Evolutionary conservation across 1,140 invertebrate species (phyloP).

Genomic region (Meloidogyne hapla): DNA sequence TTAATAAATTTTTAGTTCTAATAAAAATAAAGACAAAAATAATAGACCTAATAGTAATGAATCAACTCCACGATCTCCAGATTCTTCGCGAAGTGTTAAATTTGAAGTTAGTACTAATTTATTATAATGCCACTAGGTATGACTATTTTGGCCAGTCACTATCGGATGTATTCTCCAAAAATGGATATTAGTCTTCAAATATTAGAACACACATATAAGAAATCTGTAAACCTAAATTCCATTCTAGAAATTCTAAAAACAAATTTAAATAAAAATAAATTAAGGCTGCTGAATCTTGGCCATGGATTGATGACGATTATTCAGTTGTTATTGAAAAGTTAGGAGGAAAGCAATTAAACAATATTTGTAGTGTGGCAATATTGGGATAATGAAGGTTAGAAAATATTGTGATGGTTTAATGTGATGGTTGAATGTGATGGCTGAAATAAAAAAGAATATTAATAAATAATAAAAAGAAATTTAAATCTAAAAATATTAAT

Average conservation of each 20-base stretch:
- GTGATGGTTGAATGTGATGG: no score
- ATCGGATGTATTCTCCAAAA: no score
- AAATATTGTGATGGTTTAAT: no score
- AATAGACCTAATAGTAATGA: not conserved
- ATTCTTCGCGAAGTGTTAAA: conserved; percentile 19
- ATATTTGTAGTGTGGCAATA: not conserved
- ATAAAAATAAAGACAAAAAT: conserved; percentile 8
- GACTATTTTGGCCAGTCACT: no score
- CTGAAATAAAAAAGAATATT: not conserved
- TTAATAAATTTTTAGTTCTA: not conserved
- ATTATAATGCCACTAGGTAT: no score
- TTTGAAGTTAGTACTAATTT: conserved; percentile 10
- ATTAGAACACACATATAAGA: no score
- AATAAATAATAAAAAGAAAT: no score
- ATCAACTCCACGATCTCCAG: not conserved
- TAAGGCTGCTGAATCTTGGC: conserved; percentile 22
- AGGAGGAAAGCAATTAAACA: not conserved
- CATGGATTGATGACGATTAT: conserved; percentile 24
- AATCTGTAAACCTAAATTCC: no score
- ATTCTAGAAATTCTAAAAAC: no score
- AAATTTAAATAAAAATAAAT: no score
- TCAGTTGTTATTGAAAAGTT: conserved; percentile 2
- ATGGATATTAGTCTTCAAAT: no score
- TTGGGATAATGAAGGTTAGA: not conserved
- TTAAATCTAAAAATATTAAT: no score